Base-by-base conservation (phyloP, 1,140 invertebrate genomes). In the Wasmannia auropunctata region DNA sequence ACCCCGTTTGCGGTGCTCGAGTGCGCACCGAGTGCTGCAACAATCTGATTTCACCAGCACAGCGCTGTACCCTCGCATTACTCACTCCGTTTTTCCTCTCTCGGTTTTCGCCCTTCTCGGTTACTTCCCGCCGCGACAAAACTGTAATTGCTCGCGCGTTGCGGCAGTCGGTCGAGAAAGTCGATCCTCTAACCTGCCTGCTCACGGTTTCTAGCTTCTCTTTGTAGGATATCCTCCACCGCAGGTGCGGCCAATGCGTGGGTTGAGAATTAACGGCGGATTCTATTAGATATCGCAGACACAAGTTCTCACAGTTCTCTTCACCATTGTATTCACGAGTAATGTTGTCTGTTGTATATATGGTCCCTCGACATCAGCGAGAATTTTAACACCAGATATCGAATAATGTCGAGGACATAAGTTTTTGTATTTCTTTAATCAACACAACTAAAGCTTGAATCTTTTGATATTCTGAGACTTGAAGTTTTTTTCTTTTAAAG, bases 21-120 rank as follows among this genome's bases (percentile, higher is more conserved):
- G 46, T 31, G 11, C 49, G 14, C 37, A 22, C 37, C 40, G 69
- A 54, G 58, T 40, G 67, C 58, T 65, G 56, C 28, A 31, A 70
- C 81, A 90, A 90, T 87, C 86, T 86, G 89, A 90, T 91, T 86
- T 81, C 75, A 43, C 40, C 46, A 63, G 75, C 58, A 37, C 14
- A 22, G 43, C n/a, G 49, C 19, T n/a, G 54, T 67, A 56, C 49
- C 11, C 85, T 46, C 40, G 76, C 49, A 77, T 79, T 37, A 67
- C 25, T 60, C 69, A 79, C 19, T n/a, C 67, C 46, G 62, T 34
- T 70, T 69, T 65, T 86, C 43, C 77, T 75, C 77, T 75, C 58
- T 63, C 56, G 28, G 65, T 74, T 83, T 84, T 51, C 76, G 28
- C n/a, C 31, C 63, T 51, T 34, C 34, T 58, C 56, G 37, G 6